Conservation (phyloP, 1,140 invertebrate species). For the Dermatophagoides farinae region DNA sequence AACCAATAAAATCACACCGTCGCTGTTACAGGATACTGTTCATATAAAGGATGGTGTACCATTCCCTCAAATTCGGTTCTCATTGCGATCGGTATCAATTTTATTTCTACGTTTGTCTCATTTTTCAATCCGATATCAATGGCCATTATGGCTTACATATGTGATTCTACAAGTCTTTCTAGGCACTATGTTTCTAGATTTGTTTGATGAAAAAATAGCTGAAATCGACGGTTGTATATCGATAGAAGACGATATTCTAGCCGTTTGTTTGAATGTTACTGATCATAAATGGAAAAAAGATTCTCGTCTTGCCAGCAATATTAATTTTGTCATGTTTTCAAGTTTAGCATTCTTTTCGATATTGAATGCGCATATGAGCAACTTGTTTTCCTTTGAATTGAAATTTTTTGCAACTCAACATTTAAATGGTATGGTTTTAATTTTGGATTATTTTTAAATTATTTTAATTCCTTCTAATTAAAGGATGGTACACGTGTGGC, state of each 20-base stretch:
- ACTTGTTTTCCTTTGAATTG: not conserved
- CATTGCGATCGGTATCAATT: not conserved
- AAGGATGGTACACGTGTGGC: not conserved
- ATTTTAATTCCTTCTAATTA: not conserved
- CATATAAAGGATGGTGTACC: not conserved
- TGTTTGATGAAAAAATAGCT: too few relatives aligned
- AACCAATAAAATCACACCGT: not conserved
- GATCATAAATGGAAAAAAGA: not conserved
- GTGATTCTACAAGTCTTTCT: too few relatives aligned
- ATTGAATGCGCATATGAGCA: not conserved
- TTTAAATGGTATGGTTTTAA: not conserved
- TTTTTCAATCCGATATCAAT: not conserved
- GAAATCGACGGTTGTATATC: not conserved
- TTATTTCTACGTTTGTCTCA: not conserved
- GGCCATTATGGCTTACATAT: not conserved
- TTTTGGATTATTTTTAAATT: not conserved
- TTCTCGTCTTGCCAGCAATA: not conserved
- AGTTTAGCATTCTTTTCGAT: not conserved
- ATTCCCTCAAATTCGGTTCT: not conserved
- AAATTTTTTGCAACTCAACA: not conserved
- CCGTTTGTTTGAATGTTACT: not conserved
- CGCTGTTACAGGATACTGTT: not conserved
- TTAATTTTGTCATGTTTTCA: not conserved
- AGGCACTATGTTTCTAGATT: too few relatives aligned
- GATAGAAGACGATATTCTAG: not conserved